Evolutionary conservation across 2,113 vertebrate genomes (phyloP), one percentile per base, ranked within the genome.

Genomic region (Nycticebus coucang): DNA sequence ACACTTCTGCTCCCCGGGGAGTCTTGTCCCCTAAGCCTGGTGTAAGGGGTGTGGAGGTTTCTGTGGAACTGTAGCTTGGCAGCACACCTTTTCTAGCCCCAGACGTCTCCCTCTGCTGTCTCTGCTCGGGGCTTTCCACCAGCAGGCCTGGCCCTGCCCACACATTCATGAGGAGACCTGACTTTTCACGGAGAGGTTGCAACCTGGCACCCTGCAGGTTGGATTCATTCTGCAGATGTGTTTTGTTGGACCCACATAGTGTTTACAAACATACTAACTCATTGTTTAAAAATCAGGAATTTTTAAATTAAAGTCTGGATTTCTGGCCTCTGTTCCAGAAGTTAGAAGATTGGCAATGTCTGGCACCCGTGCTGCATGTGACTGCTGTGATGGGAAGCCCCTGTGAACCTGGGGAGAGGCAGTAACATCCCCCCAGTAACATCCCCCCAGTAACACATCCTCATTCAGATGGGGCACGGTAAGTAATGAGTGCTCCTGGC

Each of bases 301-400:
- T 88, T 68, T 15, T 35, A 93, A 75, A n/a, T n/a, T 7, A 69
- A 78, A 88, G 77, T 37, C 18, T 83, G 64, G 22, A 21, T 71
- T 92, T 95, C 79, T 68, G 35, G 22, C 15, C 82, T 93, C 57
- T 94, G 35, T 90, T 77, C 53, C 41, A 26, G 72, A 71, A 87
- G 35, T n/a, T 19, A 68, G 55, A 68, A 55, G 59, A 72, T 57
- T 77, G 74, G 35, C 53, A 75, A 26, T 7, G 2, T 28, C 62
- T 64, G 13, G 21, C 3, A 12, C 50, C 59, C 85, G 41, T 4
- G 11, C 4, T 15, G 11, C 30, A 2, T 7, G 0, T 18, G 64
- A 66, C 7, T 5, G 26, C 35, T 45, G 68, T 5, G 15, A 21
- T 8, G 15, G 79, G 84, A 86, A 82, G n/a, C 37, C 59, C 8